Evolutionary conservation across 2,113 vertebrate species (phyloP).

Genomic region (Sinocyclocheilus anshuiensis): DNA sequence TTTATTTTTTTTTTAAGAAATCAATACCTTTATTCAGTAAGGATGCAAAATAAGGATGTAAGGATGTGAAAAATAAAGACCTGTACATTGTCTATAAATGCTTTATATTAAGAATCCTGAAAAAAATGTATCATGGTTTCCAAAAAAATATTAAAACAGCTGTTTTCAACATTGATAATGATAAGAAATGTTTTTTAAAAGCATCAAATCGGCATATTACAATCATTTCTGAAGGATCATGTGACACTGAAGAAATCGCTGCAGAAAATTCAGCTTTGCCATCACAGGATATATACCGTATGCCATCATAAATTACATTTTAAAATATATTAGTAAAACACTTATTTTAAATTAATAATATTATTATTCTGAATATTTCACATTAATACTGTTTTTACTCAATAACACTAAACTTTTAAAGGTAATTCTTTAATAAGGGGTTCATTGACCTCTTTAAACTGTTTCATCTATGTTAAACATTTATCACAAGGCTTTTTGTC

Average conservation of each 20-base stretch:
- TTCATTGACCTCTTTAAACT: neutral
- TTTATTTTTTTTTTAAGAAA: no score
- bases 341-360: no score
- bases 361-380: no score
- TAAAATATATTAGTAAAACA: neutral
- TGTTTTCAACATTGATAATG: neutral
- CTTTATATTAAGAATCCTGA: neutral
- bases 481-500: neutral
- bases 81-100: neutral
- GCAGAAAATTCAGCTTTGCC: no score
- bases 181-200: neutral
- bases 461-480: neutral
- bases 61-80: neutral
- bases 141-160: neutral
- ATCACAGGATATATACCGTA: no score
- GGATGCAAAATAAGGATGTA: neutral
- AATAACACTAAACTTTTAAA: neutral
- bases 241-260: no score
- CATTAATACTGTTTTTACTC: no score
- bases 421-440: neutral
- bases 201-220: neutral
- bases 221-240: no score
- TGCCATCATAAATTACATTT: neutral
- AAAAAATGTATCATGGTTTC: neutral
- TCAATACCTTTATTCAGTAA: neutral